phyloP scores from a whole-genome alignment of 2,797 vertebrate species.

The Erpetoichthys calabaricus region DNA sequence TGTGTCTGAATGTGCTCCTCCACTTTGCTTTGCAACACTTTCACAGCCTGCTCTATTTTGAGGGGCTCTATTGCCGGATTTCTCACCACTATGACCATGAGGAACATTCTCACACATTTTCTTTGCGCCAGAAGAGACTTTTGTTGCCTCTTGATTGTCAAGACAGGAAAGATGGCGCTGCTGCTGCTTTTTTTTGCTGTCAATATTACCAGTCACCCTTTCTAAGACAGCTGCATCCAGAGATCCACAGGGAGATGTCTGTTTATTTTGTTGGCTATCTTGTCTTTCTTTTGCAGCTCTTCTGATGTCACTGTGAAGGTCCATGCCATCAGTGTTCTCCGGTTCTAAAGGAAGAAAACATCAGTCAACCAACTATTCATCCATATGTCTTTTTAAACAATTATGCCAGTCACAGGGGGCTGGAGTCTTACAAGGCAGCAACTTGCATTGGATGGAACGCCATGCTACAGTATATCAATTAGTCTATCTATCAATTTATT shows the following conservation, averaged over 20 bases:
- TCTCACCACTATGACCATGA: constrained; percentile 5
- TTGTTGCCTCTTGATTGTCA: constrained; percentile 3
- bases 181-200: too few species aligned
- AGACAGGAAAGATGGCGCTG: too few species aligned
- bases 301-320: constrained; percentile 33
- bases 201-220: too few species aligned
- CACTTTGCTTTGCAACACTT: constrained; percentile 10
- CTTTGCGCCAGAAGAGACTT: background rate
- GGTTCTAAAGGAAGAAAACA: constrained; percentile 47
- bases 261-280: constrained; percentile 43
- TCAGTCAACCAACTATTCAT: background rate
- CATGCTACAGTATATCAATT: too few species aligned
- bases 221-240: constrained; percentile 26
- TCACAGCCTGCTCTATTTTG: background rate
- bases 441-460: too few species aligned
- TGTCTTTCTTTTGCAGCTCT: constrained; percentile 38
- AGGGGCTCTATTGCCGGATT: background rate
- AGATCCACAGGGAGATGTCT: constrained; percentile 21
- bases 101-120: background rate
- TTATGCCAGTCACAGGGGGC: too few species aligned
- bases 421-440: too few species aligned
- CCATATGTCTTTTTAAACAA: too few species aligned
- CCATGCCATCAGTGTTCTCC: constrained; percentile 44
- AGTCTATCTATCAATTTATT: too few species aligned
- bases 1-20: constrained; percentile 18